Evolutionary conservation across 2,797 vertebrate species (phyloP), one percentile per base, ranked within the genome.

Genomic region (Ptychobarbus kaznakovi): DNA sequence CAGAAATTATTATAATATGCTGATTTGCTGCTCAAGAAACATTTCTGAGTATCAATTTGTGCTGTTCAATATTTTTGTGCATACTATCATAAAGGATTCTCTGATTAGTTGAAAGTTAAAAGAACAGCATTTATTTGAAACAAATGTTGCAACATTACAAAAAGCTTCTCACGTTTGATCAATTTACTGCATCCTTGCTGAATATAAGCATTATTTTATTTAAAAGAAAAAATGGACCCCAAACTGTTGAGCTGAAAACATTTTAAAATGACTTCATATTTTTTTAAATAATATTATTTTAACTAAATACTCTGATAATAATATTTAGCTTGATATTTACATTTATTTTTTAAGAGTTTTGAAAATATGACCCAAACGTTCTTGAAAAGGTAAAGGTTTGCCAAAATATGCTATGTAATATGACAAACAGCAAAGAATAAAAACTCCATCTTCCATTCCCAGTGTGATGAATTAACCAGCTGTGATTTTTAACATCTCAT

Each of bases 401-500:
- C 63, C 28, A 68, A 80, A 35, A 51, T 80, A 20, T 68, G 40
- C 42, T 65, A 66, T 49, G 3, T 7, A 16, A 65, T 65, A 15
- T 32, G 2, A 32, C 32, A 32, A 32, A 32, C 32, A 32, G 56
- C 25, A 46, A 61, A 22, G 2, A 82, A 73, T 22, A 42, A 25
- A 28, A 20, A 46, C 12, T n/a, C 7, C 11, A n/a, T 56, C 49
- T 38, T 76, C 1, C 20, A 53, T 53, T 75, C 35, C 49, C 73
- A 53, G 5, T 32, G 32, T 56, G 73, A 76, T 22, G 4, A 75
- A 35, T 53, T 3, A 75, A 53, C 42, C 32, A 25, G 32, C 11
- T 40, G 35, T 58, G 53, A 63, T 61, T 78, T 78, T 78, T 61
- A 78, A 46, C 78, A 66, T 53, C 13, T 40, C 68, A 38, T 56